Percentiles rank a stretch among this genome's conserved stretches.
Conservation (phyloP, 1,140 invertebrate species). For the Drosophila gunungcola region DNA sequence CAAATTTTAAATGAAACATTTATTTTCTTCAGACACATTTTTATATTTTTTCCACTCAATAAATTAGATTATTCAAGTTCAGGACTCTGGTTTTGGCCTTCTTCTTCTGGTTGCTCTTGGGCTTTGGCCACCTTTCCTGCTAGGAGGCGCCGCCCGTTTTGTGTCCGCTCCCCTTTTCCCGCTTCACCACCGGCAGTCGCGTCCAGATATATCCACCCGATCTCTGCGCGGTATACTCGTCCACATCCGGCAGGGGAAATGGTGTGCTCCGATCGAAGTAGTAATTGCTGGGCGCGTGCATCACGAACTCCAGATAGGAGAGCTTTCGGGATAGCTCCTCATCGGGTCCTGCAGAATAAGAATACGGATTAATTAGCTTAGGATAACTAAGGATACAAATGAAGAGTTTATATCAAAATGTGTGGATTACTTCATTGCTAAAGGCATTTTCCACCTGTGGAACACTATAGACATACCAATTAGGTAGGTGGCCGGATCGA, state of each 20-base stretch:
- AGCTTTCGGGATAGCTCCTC: constrained; percentile 95
- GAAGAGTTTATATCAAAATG: no score
- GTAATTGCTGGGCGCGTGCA: constrained; percentile 96
- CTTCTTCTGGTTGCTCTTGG: constrained; percentile 11
- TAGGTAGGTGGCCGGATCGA: constrained; percentile 96
- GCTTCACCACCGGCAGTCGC: constrained; percentile 57
- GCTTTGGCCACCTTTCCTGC: constrained; percentile 12
- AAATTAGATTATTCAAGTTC: constrained; percentile 39
- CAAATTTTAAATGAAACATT: not conserved
- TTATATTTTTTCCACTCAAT: constrained; percentile 19
- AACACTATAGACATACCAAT: constrained; percentile 86
- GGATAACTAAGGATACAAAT: not conserved
- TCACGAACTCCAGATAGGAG: constrained; percentile 95
- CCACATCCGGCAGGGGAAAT: constrained; percentile 88
- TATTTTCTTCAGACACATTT: constrained; percentile 4
- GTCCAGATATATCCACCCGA: constrained; percentile 90
- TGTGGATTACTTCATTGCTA: no score
- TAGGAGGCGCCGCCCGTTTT: constrained; percentile 34
- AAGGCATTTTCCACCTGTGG: no score
- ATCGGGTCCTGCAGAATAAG: constrained; percentile 89
- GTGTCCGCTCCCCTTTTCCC: constrained; percentile 48
- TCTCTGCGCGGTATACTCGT: constrained; percentile 82
- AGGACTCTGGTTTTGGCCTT: constrained; percentile 9
- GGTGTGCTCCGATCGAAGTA: constrained; percentile 91
- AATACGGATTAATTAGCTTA: not conserved